phyloP scores from a whole-genome alignment of 1,140 invertebrate genomes.

The Drosophila ananassae region DNA sequence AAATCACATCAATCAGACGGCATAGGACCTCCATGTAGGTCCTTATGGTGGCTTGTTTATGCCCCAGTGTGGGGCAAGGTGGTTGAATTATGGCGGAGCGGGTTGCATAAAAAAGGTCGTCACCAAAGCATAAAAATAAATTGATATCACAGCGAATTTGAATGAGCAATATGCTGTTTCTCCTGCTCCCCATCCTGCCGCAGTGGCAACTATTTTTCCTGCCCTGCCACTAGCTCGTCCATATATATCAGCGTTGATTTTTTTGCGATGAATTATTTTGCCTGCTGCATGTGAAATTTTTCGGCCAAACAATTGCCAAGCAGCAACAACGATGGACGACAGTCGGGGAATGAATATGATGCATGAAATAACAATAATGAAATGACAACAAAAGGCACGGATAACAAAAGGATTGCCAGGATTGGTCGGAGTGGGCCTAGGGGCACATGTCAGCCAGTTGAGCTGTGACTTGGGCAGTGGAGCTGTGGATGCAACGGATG shows the following conservation, averaged over 20 bases:
- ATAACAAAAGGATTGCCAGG: constrained; percentile 69
- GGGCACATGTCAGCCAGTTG: constrained; percentile 58
- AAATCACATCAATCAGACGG: constrained; percentile 57
- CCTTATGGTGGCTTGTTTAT: constrained; percentile 29
- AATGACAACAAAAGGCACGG: constrained; percentile 80
- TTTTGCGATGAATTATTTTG: constrained; percentile 73
- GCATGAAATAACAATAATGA: constrained; percentile 82
- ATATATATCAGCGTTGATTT: constrained; percentile 54
- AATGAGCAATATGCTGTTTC: constrained; percentile 52
- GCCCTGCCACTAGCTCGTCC: constrained; percentile 6
- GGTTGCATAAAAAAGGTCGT: constrained; percentile 19
- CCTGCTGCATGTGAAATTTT: constrained; percentile 67
- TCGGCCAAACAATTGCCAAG: constrained; percentile 67
- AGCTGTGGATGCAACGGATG: constrained; percentile 16
- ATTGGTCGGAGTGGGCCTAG: not conserved
- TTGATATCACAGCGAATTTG: constrained; percentile 72
- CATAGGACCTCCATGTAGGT: constrained; percentile 8
- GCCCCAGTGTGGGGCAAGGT: not conserved
- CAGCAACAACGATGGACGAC: constrained; percentile 20
- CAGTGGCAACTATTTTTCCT: constrained; percentile 11
- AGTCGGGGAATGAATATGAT: constrained; percentile 64
- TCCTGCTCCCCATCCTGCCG: not conserved
- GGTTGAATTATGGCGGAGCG: not conserved
- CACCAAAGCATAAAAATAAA: constrained; percentile 70
- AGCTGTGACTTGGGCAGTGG: constrained; percentile 25